phyloP scores from a whole-genome alignment of 1,140 invertebrate genomes.

The Brachionus plicatilis region DNA sequence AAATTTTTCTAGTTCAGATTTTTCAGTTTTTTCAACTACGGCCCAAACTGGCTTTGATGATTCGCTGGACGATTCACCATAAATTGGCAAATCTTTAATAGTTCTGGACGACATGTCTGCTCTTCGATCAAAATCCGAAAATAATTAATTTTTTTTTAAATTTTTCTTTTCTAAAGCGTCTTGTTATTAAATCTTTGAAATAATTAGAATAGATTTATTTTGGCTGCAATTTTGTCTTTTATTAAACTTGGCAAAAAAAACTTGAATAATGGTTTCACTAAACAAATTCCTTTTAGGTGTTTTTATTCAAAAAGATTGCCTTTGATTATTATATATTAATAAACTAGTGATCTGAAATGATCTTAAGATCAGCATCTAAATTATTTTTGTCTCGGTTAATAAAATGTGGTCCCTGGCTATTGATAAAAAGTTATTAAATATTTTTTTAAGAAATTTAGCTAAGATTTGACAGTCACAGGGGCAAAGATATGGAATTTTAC shows the following conservation, averaged over 20 bases:
- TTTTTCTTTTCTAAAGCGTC: neutral
- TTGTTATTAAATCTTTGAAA: neutral
- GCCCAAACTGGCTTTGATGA: neutral
- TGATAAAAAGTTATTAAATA: too few relatives aligned
- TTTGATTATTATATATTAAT: too few relatives aligned
- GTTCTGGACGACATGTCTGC: neutral
- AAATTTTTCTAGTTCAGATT: neutral
- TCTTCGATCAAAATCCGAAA: neutral
- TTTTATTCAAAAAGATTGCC: too few relatives aligned
- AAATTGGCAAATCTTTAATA: conserved; percentile 24
- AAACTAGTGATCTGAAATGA: too few relatives aligned
- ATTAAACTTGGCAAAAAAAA: neutral
- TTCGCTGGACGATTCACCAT: neutral
- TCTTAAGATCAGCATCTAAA: too few relatives aligned
- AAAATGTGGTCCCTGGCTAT: too few relatives aligned
- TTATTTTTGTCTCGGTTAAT: too few relatives aligned
- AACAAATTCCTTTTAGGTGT: neutral
- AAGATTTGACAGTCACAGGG: too few relatives aligned
- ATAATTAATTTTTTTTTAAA: neutral
- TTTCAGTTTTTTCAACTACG: neutral
- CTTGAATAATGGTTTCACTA: neutral
- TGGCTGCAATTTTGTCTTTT: neutral
- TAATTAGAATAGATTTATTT: neutral
- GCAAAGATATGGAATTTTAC: too few relatives aligned
- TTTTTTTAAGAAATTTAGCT: too few relatives aligned